phyloP scores from a whole-genome alignment of 2,888 invertebrate species.

The Chirona hameri region DNA sequence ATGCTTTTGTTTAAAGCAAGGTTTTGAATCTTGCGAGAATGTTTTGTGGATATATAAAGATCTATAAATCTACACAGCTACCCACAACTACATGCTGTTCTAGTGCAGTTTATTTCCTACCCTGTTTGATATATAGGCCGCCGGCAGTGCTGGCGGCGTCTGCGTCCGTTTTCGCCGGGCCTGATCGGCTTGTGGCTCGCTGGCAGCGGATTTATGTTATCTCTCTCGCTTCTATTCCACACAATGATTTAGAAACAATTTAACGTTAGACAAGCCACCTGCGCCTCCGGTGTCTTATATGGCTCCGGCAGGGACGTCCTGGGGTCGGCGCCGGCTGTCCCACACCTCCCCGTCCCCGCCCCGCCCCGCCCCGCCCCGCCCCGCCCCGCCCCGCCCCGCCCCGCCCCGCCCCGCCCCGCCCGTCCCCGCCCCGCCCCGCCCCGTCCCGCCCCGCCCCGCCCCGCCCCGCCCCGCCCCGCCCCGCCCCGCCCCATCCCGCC shows the following conservation, averaged over 20 bases:
- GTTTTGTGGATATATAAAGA: no score
- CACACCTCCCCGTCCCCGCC: no score
- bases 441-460: neutral
- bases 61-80: no score
- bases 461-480: neutral
- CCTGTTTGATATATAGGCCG: no score
- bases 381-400: neutral
- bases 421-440: neutral
- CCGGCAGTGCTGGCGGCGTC: neutral
- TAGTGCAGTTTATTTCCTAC: no score
- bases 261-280: neutral
- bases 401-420: neutral
- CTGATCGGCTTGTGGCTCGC: neutral
- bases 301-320: no score
- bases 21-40: no score
- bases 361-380: no score
- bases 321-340: no score
- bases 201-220: neutral
- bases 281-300: neutral
- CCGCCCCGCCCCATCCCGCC: neutral
- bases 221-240: neutral
- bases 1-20: no score
- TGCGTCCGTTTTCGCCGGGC: neutral
- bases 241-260: conserved; percentile 26
- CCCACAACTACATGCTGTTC: no score